Conservation (phyloP, 2,797 vertebrate genomes). For the Falco rusticolus region DNA sequence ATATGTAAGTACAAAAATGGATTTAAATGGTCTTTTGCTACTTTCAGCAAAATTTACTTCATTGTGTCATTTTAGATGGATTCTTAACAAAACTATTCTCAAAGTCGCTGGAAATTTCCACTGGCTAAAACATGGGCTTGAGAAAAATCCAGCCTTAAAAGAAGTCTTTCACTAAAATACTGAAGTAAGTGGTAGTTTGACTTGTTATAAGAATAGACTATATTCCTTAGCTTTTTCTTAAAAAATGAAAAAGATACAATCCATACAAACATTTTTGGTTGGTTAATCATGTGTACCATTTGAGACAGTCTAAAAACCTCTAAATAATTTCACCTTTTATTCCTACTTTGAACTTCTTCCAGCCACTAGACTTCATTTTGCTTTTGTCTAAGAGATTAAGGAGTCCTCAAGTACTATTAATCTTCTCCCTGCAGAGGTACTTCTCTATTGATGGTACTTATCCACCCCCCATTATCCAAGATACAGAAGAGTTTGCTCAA, state of each 20-base stretch:
- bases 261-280: neutral
- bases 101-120: neutral
- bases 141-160: neutral
- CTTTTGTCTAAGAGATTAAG: conserved; percentile 12
- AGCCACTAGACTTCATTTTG: neutral
- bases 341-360: neutral
- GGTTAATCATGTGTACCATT: neutral
- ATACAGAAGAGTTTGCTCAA: neutral
- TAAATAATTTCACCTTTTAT: neutral
- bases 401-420: neutral
- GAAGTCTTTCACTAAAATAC: neutral
- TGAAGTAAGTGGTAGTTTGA: neutral
- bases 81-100: neutral
- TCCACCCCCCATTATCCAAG: neutral
- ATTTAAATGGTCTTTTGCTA: neutral
- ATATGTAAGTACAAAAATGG: neutral
- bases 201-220: neutral
- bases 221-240: neutral
- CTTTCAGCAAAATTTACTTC: neutral
- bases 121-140: neutral
- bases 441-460: conserved; percentile 10
- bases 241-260: no score
- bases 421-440: neutral
- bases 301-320: neutral
- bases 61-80: neutral